A percentile compares a stretch with the other conserved stretches of the same genome.
These are phyloP conservation scores for Epizoanthus stellaris DNA, from an alignment of 92 coral and sea anemone species.

Conservation along the genomic window DNA sequence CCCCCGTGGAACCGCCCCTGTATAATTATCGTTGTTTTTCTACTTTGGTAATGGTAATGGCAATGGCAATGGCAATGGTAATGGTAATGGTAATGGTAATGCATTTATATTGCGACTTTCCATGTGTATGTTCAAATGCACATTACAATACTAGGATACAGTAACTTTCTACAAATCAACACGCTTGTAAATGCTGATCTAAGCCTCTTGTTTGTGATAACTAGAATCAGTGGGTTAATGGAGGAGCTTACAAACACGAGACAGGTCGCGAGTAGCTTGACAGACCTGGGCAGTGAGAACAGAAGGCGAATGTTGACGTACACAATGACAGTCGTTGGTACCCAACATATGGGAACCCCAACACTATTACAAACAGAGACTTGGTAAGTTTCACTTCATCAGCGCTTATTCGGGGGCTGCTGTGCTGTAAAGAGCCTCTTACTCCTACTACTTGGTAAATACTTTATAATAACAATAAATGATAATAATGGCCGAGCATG, in stretches of 20 bases:
- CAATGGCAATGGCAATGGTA: no score
- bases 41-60: no score
- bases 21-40: no score
- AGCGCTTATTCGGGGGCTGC: no score
- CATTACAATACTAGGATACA: no score
- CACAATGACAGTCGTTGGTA: not conserved
- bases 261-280: not conserved
- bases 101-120: no score
- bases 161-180: not conserved
- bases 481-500: not conserved
- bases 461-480: not conserved
- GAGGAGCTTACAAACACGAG: constrained; percentile 16
- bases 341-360: constrained; percentile 3
- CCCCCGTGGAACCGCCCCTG: no score
- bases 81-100: no score
- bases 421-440: not conserved
- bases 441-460: not conserved
- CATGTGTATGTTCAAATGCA: no score
- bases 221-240: constrained; percentile 1
- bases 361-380: not conserved
- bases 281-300: not conserved
- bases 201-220: constrained; percentile 1
- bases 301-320: not conserved
- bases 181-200: not conserved
- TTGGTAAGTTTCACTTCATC: not conserved